Conservation (phyloP, 2,113 vertebrate species). For the Antechinus flavipes region DNA sequence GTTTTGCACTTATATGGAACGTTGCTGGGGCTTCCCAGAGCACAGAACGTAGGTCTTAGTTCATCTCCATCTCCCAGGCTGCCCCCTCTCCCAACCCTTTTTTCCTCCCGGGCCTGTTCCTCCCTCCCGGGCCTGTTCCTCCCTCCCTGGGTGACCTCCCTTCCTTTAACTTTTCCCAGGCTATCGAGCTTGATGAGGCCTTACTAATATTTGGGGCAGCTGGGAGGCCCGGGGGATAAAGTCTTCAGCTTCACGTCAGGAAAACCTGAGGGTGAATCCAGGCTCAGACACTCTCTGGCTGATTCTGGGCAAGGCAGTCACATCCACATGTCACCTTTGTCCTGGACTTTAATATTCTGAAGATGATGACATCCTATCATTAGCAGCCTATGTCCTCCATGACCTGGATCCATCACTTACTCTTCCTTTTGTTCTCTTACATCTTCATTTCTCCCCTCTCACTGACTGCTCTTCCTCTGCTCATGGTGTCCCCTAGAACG, state of each 20-base stretch:
- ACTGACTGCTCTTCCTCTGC: too few species aligned
- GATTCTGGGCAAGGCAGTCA: neutral
- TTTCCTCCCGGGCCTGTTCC: neutral
- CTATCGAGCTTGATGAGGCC: neutral
- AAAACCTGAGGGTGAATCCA: neutral
- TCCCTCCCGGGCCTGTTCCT: neutral
- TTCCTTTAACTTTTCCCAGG: neutral
- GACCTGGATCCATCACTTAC: too few species aligned
- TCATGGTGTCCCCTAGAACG: too few species aligned
- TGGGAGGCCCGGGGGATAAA: neutral
- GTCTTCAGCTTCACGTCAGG: neutral
- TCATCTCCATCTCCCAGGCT: neutral
- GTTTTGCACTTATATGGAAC: constrained; percentile 32
- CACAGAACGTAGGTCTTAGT: neutral
- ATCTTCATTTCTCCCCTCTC: too few species aligned
- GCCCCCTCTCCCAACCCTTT: neutral
- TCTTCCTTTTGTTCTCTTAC: too few species aligned
- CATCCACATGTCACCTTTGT: neutral
- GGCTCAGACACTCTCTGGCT: neutral
- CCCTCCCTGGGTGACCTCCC: neutral
- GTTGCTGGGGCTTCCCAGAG: constrained; percentile 44
- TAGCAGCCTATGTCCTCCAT: neutral
- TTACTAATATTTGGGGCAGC: neutral
- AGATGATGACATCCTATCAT: neutral
- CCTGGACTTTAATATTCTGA: neutral